Conservation (phyloP, 1,140 invertebrate genomes). For the Scaptomyza pallida region DNA sequence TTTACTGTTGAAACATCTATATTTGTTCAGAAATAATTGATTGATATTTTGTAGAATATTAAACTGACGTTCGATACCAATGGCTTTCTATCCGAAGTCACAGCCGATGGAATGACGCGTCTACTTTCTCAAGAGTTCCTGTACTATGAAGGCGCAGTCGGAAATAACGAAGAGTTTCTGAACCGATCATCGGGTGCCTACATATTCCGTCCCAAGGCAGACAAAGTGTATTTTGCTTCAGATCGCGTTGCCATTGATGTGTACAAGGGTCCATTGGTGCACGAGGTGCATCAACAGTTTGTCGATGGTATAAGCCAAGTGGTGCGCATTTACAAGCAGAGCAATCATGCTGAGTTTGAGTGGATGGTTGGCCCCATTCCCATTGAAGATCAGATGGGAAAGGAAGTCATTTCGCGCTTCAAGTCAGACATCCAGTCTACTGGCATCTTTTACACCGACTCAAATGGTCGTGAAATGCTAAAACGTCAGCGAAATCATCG, state of each 20-base stretch:
- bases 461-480: slow-evolving; percentile 94
- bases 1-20: background rate
- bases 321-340: slow-evolving; percentile 89
- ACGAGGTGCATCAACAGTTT: slow-evolving; percentile 92
- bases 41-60: slow-evolving; percentile 34
- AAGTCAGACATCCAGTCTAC: slow-evolving; percentile 87
- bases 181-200: slow-evolving; percentile 92
- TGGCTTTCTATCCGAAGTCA: slow-evolving; percentile 85
- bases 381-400: slow-evolving; percentile 89
- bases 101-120: slow-evolving; percentile 82
- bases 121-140: slow-evolving; percentile 88
- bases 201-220: slow-evolving; percentile 90
- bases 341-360: slow-evolving; percentile 92
- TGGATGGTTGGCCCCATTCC: slow-evolving; percentile 98
- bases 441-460: slow-evolving; percentile 94
- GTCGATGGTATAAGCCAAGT: slow-evolving; percentile 92
- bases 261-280: slow-evolving; percentile 88
- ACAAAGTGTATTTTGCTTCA: slow-evolving; percentile 52
- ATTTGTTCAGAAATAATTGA: background rate
- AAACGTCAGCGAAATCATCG: slow-evolving; percentile 89
- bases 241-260: slow-evolving; percentile 83
- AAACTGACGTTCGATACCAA: slow-evolving; percentile 62
- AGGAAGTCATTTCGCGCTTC: slow-evolving; percentile 93
- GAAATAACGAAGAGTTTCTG: slow-evolving; percentile 84
- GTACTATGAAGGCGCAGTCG: slow-evolving; percentile 89